Evolutionary conservation across 2,888 invertebrate genomes (phyloP).

Genomic region (Odontocerum albicorne): DNA sequence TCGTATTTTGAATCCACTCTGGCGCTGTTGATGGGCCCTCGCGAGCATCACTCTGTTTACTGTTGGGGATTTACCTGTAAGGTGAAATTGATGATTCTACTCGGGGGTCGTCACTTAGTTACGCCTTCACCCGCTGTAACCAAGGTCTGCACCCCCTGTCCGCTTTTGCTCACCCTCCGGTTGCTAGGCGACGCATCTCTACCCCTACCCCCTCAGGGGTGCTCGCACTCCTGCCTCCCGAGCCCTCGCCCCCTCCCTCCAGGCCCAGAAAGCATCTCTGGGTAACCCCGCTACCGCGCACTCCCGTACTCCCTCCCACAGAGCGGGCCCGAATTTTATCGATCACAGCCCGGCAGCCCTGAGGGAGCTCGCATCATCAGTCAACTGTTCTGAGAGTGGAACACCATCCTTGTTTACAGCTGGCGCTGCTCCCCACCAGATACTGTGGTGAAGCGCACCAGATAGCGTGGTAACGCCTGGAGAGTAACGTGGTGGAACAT

Average conservation of each 20-base stretch:
- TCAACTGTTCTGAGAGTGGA: too few species aligned
- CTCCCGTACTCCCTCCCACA: slow-evolving; percentile 25
- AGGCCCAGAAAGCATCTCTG: slow-evolving; percentile 8
- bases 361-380: slow-evolving; percentile 12
- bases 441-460: too few species aligned
- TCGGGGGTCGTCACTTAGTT: slow-evolving; percentile 4
- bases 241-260: slow-evolving; percentile 40
- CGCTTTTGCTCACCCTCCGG: slow-evolving; percentile 57
- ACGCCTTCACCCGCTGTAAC: slow-evolving; percentile 12
- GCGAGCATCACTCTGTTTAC: slow-evolving; percentile 3
- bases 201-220: slow-evolving; percentile 67
- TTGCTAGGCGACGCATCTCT: slow-evolving; percentile 83
- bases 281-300: too few species aligned
- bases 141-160: slow-evolving; percentile 13
- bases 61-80: slow-evolving; percentile 5
- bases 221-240: slow-evolving; percentile 17
- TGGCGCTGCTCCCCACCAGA: too few species aligned
- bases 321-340: slow-evolving; percentile 33
- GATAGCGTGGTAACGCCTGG: too few species aligned
- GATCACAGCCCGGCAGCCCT: slow-evolving; percentile 25
- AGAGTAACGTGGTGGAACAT: too few species aligned
- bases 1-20: slow-evolving; percentile 5
- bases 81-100: slow-evolving; percentile 4
- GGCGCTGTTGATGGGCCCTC: neutral
- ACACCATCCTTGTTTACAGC: too few species aligned